Percentiles rank a stretch among this genome's conserved stretches.
phyloP scores from a whole-genome alignment of 1,140 invertebrate genomes.

The Wiebesia pumilae region DNA sequence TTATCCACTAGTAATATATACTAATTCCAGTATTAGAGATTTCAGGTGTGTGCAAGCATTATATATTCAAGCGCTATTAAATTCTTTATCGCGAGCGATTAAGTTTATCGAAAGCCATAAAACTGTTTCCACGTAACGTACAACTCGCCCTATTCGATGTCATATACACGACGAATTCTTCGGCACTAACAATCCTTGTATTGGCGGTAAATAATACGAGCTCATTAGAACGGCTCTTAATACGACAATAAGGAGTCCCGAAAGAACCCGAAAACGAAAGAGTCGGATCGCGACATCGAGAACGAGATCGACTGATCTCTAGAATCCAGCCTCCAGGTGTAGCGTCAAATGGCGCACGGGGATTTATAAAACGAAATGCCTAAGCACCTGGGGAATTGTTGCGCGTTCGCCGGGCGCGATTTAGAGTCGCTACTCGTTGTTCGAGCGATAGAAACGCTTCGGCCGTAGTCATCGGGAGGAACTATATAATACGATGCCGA shows the following conservation, averaged over 20 bases:
- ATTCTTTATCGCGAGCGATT: background rate
- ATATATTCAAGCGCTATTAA: background rate
- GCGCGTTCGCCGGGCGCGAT: slow-evolving; percentile 13
- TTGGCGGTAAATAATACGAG: background rate
- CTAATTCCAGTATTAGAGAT: background rate
- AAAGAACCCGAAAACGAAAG: background rate
- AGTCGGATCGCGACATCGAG: too few relatives aligned
- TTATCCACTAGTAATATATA: background rate
- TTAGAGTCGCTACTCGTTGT: slow-evolving; percentile 36
- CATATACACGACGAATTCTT: background rate
- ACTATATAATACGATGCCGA: slow-evolving; percentile 18
- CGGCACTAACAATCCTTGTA: background rate
- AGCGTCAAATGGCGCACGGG: background rate
- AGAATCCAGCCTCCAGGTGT: background rate
- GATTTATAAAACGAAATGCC: slow-evolving; percentile 41
- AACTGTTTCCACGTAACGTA: background rate
- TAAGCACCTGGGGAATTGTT: slow-evolving; percentile 45
- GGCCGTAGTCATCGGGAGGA: background rate
- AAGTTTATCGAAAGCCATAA: background rate
- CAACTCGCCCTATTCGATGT: background rate
- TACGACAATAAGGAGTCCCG: background rate
- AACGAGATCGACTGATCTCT: background rate
- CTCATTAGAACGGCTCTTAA: background rate
- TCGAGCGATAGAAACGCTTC: slow-evolving; percentile 33
- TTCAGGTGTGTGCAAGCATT: background rate